A percentile compares a stretch with the other conserved stretches of the same genome.
These are phyloP conservation scores for Masticophis lateralis DNA, from an alignment of 2,797 vertebrate species.

Conservation along the genomic window DNA sequence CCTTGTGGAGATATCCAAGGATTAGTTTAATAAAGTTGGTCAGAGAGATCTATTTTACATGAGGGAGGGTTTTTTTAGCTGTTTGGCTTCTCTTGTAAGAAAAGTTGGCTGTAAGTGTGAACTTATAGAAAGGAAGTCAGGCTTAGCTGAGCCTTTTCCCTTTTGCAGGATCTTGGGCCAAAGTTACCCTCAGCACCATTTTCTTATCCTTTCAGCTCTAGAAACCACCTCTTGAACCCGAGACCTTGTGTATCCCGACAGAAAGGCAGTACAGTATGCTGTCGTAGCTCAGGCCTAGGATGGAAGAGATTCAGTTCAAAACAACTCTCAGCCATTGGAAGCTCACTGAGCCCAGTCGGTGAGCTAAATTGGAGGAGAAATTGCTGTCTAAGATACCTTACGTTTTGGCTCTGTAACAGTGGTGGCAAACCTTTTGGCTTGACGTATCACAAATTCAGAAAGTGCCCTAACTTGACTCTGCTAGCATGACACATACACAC, in stretches of 20 bases:
- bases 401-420: not conserved
- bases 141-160: not conserved
- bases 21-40: not conserved
- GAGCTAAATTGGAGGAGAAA: not conserved
- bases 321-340: not conserved
- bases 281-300: not conserved
- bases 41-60: not conserved
- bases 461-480: not conserved
- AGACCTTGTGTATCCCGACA: not conserved
- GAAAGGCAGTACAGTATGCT: not conserved
- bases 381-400: not conserved
- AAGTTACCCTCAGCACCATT: not conserved
- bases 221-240: not conserved
- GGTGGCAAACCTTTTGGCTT: not conserved
- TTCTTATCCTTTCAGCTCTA: not conserved
- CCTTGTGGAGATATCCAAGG: not conserved
- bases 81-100: not conserved
- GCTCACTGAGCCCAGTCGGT: not conserved
- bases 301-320: not conserved
- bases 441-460: not conserved
- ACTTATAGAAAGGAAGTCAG: not conserved
- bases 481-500: not conserved
- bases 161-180: not conserved
- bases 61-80: not conserved
- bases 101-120: not conserved